Conservation (phyloP, 2,797 vertebrate species). For the Micrastur ruficollis region DNA sequence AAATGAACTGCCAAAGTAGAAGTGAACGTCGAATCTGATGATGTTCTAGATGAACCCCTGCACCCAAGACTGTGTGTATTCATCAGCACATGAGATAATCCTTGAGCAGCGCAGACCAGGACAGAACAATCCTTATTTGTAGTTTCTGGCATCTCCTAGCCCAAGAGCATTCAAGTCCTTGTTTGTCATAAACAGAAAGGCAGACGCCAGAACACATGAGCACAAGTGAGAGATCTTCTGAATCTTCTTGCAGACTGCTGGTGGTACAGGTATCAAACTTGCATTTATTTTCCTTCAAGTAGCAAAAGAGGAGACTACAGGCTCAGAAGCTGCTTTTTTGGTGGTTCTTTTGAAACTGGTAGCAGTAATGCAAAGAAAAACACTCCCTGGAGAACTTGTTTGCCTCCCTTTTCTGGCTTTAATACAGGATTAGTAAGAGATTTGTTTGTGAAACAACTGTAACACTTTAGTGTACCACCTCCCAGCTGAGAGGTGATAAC, state of each 20-base stretch:
- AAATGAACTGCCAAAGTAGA: not conserved
- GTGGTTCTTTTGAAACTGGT: conserved; percentile 27
- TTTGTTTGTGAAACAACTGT: conserved; percentile 47
- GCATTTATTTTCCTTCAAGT: not conserved
- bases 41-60: not conserved
- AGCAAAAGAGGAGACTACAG: not conserved
- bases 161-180: not conserved
- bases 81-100: not conserved
- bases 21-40: not conserved
- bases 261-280: not conserved
- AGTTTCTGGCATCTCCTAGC: not conserved
- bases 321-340: conserved; percentile 13
- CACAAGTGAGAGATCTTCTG: not conserved
- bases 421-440: conserved; percentile 15
- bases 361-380: not conserved
- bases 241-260: not conserved
- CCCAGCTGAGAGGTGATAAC: not conserved
- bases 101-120: not conserved
- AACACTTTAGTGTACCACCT: not conserved
- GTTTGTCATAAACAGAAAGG: not conserved
- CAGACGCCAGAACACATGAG: not conserved
- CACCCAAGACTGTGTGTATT: not conserved
- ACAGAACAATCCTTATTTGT: not conserved
- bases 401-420: conserved; percentile 41
- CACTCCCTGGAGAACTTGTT: conserved; percentile 31